Evolutionary conservation across 2,113 vertebrate genomes (phyloP).

Genomic region (Actinemys pallida): DNA sequence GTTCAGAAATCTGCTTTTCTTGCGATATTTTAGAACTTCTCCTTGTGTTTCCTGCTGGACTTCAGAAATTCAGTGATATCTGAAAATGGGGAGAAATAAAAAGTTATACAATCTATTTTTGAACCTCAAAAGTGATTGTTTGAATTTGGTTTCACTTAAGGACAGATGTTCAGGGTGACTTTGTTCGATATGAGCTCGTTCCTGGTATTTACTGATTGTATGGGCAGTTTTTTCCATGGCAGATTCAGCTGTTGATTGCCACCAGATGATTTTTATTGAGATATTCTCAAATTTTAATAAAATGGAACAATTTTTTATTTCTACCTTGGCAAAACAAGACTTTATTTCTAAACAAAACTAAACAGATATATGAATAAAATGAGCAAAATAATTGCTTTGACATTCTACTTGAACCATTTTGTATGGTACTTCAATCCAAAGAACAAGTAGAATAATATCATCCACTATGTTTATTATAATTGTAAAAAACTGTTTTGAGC

Average conservation of each 20-base stretch:
- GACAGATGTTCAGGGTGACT: not conserved
- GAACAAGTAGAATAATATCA: not conserved
- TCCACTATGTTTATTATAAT: not conserved
- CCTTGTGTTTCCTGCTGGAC: not conserved
- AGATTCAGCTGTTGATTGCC: not conserved
- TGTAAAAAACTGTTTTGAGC: not conserved
- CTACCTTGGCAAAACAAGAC: not conserved
- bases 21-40: not conserved
- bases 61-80: not conserved
- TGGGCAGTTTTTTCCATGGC: not conserved
- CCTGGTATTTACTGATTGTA: not conserved
- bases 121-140: not conserved
- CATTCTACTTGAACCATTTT: not conserved
- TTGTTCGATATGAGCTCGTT: not conserved
- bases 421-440: not conserved
- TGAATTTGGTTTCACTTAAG: not conserved
- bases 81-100: not conserved
- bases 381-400: not conserved
- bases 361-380: not conserved
- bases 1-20: not conserved
- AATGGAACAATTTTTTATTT: not conserved
- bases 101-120: not conserved
- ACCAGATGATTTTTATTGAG: accelerated
- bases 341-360: not conserved
- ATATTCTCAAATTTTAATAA: not conserved